A percentile compares a stretch with the other conserved stretches of the same genome.
phyloP scores from a whole-genome alignment of 2,113 vertebrate genomes.

The Notechis scutatus region DNA sequence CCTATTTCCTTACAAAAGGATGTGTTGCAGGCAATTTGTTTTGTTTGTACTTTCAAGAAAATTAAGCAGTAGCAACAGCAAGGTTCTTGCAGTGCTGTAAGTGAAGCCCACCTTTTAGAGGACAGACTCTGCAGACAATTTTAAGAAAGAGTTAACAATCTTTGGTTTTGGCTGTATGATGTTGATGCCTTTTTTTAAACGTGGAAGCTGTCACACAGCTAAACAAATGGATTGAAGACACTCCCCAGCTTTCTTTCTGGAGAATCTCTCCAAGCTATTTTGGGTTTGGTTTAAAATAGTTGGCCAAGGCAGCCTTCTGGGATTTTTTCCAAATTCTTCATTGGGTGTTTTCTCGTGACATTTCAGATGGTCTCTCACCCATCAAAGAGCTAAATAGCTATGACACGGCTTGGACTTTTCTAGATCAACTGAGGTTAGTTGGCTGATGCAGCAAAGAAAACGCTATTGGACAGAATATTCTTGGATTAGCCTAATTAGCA shows the following conservation, averaged over 20 bases:
- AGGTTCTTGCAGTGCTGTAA: neutral
- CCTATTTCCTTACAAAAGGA: neutral
- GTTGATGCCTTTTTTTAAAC: neutral
- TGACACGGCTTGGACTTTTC: neutral
- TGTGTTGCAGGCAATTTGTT: neutral
- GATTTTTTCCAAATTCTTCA: neutral
- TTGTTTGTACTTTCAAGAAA: neutral
- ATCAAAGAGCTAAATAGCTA: neutral
- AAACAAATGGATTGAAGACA: neutral
- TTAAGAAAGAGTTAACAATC: neutral
- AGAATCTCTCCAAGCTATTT: neutral
- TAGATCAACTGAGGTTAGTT: neutral
- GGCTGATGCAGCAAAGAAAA: neutral
- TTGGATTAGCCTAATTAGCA: neutral
- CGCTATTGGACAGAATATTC: neutral
- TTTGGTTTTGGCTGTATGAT: too few species aligned
- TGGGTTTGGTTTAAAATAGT: neutral
- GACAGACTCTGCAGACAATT: neutral
- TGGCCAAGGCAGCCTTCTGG: neutral
- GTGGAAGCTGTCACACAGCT: neutral
- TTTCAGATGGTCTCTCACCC: neutral
- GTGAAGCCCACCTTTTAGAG: neutral
- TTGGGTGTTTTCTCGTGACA: neutral
- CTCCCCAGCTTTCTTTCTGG: neutral
- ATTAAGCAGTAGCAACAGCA: neutral